Evolutionary conservation across 2,113 vertebrate genomes (phyloP), one percentile per base, ranked within the genome.

Genomic region (Lethenteron reissneri): DNA sequence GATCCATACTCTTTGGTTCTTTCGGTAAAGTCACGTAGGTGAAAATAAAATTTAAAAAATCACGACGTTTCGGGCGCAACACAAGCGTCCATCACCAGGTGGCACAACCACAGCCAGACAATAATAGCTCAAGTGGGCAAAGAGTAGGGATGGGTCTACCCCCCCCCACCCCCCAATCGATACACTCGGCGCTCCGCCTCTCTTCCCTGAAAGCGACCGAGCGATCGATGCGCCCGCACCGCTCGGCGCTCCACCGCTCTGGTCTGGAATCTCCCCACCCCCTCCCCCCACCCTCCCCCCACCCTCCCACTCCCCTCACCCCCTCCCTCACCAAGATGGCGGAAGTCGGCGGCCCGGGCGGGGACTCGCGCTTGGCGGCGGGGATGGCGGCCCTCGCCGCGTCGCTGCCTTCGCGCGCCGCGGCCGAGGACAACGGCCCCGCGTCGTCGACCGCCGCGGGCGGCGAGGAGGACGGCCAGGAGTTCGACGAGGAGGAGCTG

Each of bases 261-360:
- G 3, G 17, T 7, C 60, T 15, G n/a, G n/a, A 68, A n/a, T 25
- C n/a, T 9, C 64, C n/a, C 11, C 2, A 68, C 64, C 64, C 64
- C 25, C 60, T 64, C 60, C 60, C 17, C 8, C 60, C 25, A 25
- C 17, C 60, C 60, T 64, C 60, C 60, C 17, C 60, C 8, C 60
- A 64, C 60, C 60, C 17, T 25, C 11, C 64, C 64, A 41, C 41
- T 41, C 41, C 41, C 25, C 64, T 25, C 64, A n/a, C 25, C 25
- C 64, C 25, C 64, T 68, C n/a, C 64, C 25, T 25, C n/a, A n/a
- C 64, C n/a, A 68, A 68, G n/a, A 68, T 68, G 64, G 64, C 64
- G 64, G 64, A 68, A 25, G 64, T 68, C 25, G 64, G n/a, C n/a
- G 64, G 64, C n/a, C 64, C n/a, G 64, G 64, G n/a, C 64, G 64